Base-by-base conservation (phyloP, 53 echinoderm and acorn worm genomes). In the Echinometra lucunter region DNA sequence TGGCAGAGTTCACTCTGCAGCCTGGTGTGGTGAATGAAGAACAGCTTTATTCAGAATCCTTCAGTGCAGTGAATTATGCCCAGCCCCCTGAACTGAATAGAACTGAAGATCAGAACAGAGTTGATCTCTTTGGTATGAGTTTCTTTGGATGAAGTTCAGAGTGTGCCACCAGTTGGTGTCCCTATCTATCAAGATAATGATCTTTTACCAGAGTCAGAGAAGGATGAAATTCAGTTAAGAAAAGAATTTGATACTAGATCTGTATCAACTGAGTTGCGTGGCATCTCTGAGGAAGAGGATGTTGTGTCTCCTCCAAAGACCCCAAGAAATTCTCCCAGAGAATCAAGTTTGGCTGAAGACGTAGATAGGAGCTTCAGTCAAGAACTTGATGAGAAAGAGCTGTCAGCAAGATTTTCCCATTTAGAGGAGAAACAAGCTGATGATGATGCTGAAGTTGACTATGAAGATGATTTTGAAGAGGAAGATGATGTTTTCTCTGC, bases 91-190 rank as follows among this genome's bases (percentile, higher is more conserved):
- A 27, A 27, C 4, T 89, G 63, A 40, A 58, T 89, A 21, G 21
- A 60, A 60, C 37, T 18, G 37, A 58, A 25, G 10, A 89, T 37
- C 89, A 58, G 18, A 8, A 15, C 18, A 8, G 18, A 37, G 17
- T 19, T 42, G 96, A 97, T 90, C 34, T 94, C 37, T 91, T 96
- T 37, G 96, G 95, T 11, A 72, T 96, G 87, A 95, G 94, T 81
- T 89, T 95, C 11, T 96, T n/a, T 97, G 92, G 91, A 83, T 60
- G 45, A 58, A 37, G 18, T 60, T 42, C 74, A 75, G 49, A 92
- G 75, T 53, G 27, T 49, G n/a, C 72, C 44, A 17, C 90, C 90
- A 90, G 37, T 45, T 63, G 58, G 12, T 63, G 35, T 3, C 19
- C 21, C 35, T 58, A 23, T 11, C 11, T 23, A 35, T 58, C 45